A percentile compares a stretch with the other conserved stretches of the same genome.
These are phyloP conservation scores for Chymomyza costata DNA, from an alignment of 1,140 invertebrate genomes.

Conservation along the genomic window DNA sequence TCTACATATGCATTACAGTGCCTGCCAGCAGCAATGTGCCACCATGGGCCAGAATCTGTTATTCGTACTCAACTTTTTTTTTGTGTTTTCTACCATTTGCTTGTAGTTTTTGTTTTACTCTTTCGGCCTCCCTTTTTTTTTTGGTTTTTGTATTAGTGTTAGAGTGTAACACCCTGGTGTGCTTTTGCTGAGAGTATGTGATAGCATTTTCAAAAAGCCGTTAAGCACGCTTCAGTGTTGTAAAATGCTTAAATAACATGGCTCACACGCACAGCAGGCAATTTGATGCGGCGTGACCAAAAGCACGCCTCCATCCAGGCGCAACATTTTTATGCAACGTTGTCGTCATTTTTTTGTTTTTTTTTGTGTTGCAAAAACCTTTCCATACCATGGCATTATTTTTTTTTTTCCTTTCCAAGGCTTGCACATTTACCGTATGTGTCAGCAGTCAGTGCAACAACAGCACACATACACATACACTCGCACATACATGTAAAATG, in stretches of 20 bases:
- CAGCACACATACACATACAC: slow-evolving; percentile 6
- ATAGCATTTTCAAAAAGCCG: slow-evolving; percentile 61
- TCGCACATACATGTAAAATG: too few relatives aligned
- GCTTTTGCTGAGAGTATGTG: slow-evolving; percentile 17
- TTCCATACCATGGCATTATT: too few relatives aligned
- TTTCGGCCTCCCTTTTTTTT: slow-evolving; percentile 1
- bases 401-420: too few relatives aligned
- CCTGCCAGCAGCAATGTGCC: too few relatives aligned
- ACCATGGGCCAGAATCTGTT: too few relatives aligned
- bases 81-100: background rate
- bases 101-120: slow-evolving; percentile 5
- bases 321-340: slow-evolving; percentile 33
- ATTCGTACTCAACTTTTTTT: slow-evolving; percentile 5
- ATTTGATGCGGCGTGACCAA: slow-evolving; percentile 60
- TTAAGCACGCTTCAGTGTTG: slow-evolving; percentile 63
- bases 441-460: too few relatives aligned
- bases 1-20: too few relatives aligned
- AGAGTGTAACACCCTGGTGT: too few relatives aligned
- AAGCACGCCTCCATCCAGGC: slow-evolving; percentile 17
- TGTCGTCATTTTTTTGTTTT: slow-evolving; percentile 34
- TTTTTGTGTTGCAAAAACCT: too few relatives aligned
- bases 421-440: too few relatives aligned
- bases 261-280: slow-evolving; percentile 44
- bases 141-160: slow-evolving; percentile 13
- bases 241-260: slow-evolving; percentile 60